Evolutionary conservation across 2,113 vertebrate genomes (phyloP), one percentile per base, ranked within the genome.

Genomic region (Glareola pratincola): DNA sequence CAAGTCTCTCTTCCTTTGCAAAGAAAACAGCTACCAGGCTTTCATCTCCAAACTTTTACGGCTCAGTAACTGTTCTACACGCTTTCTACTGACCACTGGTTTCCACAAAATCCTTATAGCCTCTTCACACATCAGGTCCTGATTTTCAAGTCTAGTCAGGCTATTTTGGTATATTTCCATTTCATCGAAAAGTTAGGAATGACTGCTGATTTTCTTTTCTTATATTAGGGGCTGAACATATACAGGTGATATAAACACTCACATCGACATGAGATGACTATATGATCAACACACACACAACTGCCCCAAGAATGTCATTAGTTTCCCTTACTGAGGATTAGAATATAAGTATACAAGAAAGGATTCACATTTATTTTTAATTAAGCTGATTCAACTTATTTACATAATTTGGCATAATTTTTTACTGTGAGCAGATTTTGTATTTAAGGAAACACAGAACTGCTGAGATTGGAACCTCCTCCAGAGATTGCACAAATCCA

Each of bases 211-310:
- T 68, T 59, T 59, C 3, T 37, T 57, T 73, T 73, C 20, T 74
- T 60, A 68, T 47, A 39, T 3, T 30, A 64, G 26, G 6, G 4
- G 5, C 17, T 71, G 26, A 48, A 56, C 4, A 5, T 14, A 14
- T 2, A 36, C 6, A 63, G 12, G 5, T 1, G 1, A n/a, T 26
- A 30, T 21, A 10, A 39, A 56, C 5, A 48, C 15, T 41, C 16
- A 27, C 21, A 54, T 30, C 0, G 0, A 9, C 41, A 57, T 43
- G 13, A 21, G 30, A 36, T 32, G 24, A 48, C 5, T 30, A 7
- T 32, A 27, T 41, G 20, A 71, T 9, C 27, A 72, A n/a, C 23
- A 59, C 3, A 37, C 4, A 62, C 5, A 79, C 10, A 32, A 22
- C 6, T 43, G 14, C 6, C 18, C 8, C 22, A 34, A 45, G 26